phyloP scores from a whole-genome alignment of 2,113 vertebrate genomes.

The Atrichornis clamosus region DNA sequence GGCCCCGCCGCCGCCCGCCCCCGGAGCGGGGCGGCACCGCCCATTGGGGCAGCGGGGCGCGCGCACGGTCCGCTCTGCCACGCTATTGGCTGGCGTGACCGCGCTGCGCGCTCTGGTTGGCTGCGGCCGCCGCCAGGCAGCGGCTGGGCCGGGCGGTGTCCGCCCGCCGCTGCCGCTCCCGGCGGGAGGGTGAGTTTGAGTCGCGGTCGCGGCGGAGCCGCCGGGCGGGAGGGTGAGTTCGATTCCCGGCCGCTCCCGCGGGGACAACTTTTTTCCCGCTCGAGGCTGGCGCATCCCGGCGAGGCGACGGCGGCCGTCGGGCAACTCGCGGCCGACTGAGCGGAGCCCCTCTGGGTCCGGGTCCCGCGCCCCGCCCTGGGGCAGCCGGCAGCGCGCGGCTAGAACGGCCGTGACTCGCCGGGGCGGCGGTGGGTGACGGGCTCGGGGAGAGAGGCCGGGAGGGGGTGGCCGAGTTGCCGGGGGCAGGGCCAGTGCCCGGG shows the following conservation, averaged over 20 bases:
- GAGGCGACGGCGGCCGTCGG: neutral
- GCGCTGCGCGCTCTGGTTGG: neutral
- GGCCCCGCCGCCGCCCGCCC: neutral
- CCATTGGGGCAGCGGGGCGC: neutral
- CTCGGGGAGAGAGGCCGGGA: neutral
- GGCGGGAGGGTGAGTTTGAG: conserved; percentile 50
- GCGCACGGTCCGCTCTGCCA: neutral
- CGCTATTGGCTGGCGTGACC: neutral
- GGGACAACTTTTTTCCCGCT: neutral
- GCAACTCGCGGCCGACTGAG: neutral
- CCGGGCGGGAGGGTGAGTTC: conserved; percentile 12
- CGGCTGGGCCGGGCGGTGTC: neutral
- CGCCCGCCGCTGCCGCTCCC: neutral
- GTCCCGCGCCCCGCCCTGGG: conserved; percentile 58
- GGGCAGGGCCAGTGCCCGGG: neutral
- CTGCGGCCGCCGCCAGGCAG: neutral
- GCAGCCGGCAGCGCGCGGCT: conserved; percentile 59
- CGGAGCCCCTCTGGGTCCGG: conserved; percentile 61
- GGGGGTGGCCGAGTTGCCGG: neutral
- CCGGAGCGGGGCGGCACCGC: neutral
- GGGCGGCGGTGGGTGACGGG: neutral
- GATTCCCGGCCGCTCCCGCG: neutral
- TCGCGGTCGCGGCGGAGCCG: neutral
- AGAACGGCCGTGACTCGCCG: neutral
- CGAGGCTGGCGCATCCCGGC: neutral